phyloP scores from a whole-genome alignment of 2,113 vertebrate genomes.

The Sphyrna mokarran region DNA sequence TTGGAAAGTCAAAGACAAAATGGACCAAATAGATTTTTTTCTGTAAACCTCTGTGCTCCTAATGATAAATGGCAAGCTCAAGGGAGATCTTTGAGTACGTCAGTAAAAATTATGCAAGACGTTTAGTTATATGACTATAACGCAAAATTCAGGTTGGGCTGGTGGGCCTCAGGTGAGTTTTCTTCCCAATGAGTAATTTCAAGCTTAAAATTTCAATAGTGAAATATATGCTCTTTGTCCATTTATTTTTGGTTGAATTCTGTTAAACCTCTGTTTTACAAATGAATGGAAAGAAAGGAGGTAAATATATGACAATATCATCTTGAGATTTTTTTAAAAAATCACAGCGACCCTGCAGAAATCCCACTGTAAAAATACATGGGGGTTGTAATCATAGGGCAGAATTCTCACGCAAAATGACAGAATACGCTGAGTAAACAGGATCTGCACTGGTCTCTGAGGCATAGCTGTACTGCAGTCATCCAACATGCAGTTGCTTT shows the following conservation, averaged over 20 bases:
- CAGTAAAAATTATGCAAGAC: background rate
- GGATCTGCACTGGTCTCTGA: too few relatives aligned
- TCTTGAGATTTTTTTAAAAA: background rate
- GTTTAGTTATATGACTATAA: background rate
- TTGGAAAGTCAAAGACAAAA: background rate
- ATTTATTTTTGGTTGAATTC: background rate
- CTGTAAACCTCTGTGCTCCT: background rate
- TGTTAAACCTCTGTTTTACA: background rate
- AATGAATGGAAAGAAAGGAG: background rate
- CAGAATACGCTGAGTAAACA: too few relatives aligned
- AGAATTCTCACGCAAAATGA: too few relatives aligned
- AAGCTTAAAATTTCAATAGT: background rate
- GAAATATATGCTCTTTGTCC: background rate
- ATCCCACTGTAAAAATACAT: background rate
- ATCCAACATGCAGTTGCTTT: too few relatives aligned
- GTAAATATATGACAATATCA: background rate
- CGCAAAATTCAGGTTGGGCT: too few relatives aligned
- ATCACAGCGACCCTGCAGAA: background rate
- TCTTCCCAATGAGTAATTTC: too few relatives aligned
- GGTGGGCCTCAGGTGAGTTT: too few relatives aligned
- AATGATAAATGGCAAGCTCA: background rate
- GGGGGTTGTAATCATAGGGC: background rate
- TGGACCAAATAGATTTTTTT: background rate
- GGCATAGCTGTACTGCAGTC: too few relatives aligned
- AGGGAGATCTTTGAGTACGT: background rate